Percentiles rank a stretch among this genome's conserved stretches.
phyloP scores from a whole-genome alignment of 2,888 invertebrate species.

The Seladonia tumulorum region DNA sequence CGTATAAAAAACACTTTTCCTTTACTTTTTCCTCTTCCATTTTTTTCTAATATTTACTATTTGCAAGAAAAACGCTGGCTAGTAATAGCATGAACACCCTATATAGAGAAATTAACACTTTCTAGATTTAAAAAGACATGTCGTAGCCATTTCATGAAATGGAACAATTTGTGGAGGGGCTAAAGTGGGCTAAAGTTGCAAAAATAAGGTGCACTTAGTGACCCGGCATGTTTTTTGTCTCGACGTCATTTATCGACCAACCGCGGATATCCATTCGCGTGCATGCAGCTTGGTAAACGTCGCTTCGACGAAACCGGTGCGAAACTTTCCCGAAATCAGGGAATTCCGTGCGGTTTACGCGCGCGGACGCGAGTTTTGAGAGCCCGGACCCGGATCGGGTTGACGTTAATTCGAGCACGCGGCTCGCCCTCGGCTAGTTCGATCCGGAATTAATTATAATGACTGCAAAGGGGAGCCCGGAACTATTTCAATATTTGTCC shows the following conservation, averaged over 20 bases:
- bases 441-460: conserved; percentile 37
- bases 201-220: neutral
- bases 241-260: conserved; percentile 4
- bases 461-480: neutral
- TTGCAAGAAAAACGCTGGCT: no score
- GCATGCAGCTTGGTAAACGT: neutral
- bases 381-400: neutral
- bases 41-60: no score
- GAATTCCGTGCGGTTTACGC: neutral
- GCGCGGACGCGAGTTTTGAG: neutral
- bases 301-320: neutral
- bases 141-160: no score
- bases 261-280: neutral
- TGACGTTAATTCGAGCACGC: conserved; percentile 14
- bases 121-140: no score
- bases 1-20: no score
- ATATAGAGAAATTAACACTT: no score
- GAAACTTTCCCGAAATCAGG: neutral
- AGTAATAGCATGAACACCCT: no score
- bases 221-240: neutral
- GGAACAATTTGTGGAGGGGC: no score
- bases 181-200: neutral
- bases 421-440: conserved; percentile 3
- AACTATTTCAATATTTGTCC: conserved; percentile 50
- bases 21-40: no score